These are phyloP conservation scores for Aspidoscelis tigris DNA, from an alignment of 2,113 vertebrate genomes.

Conservation along the genomic window DNA sequence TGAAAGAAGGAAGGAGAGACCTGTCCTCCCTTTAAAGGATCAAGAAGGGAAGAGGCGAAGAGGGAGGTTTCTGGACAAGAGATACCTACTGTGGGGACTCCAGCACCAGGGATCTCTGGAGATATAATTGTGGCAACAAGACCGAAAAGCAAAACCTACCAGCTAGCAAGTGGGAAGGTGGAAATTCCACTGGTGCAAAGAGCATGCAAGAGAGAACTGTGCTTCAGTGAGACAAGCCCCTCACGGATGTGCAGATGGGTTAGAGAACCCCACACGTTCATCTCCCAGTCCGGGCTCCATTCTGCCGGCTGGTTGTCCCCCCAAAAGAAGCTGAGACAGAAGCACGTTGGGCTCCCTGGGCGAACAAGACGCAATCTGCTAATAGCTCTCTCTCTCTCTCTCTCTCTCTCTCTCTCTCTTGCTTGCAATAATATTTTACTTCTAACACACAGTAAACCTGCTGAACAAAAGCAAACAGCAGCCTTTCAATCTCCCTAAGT, in stretches of 20 bases:
- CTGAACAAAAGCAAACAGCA: slow-evolving; percentile 69
- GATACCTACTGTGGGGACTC: neutral
- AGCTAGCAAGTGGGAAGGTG: neutral
- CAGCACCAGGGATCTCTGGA: neutral
- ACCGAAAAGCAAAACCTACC: slow-evolving; percentile 23
- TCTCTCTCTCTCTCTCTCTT: slow-evolving; percentile 21
- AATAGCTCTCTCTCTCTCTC: slow-evolving; percentile 52
- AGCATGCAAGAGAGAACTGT: slow-evolving; percentile 35
- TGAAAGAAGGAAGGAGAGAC: neutral
- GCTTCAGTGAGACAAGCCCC: neutral
- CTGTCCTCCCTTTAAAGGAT: neutral
- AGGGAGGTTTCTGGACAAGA: neutral
- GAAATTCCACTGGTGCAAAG: neutral
- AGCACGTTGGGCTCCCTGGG: slow-evolving; percentile 20
- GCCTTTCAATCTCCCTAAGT: slow-evolving; percentile 68
- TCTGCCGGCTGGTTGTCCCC: neutral
- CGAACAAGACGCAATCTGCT: slow-evolving; percentile 64
- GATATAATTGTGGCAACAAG: slow-evolving; percentile 18
- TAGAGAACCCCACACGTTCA: neutral
- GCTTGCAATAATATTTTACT: slow-evolving; percentile 68
- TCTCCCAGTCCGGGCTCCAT: slow-evolving; percentile 31
- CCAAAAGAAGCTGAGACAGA: neutral
- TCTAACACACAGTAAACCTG: slow-evolving; percentile 64
- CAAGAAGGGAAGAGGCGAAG: neutral
- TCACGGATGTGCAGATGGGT: neutral